Evolutionary conservation across 2,888 invertebrate genomes (phyloP).

Genomic region (Archips xylosteana): DNA sequence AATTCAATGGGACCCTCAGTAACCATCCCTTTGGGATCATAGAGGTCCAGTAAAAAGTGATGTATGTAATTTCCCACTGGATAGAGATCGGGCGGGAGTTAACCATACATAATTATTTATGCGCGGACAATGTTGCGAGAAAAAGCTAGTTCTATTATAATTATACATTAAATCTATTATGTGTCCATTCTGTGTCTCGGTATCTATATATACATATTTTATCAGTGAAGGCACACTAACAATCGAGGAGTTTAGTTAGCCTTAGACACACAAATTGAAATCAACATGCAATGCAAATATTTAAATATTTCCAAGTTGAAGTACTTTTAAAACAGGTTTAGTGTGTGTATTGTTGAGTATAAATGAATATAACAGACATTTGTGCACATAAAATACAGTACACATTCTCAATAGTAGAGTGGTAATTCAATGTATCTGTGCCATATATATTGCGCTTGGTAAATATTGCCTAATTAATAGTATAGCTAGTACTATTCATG

Average conservation of each 20-base stretch:
- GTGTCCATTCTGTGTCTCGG: neutral
- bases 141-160: too few relatives aligned
- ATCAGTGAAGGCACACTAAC: neutral
- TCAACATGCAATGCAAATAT: constrained; percentile 4
- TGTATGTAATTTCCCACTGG: too few relatives aligned
- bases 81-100: too few relatives aligned
- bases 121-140: too few relatives aligned
- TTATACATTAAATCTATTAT: neutral
- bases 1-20: too few relatives aligned
- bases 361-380: neutral
- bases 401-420: neutral
- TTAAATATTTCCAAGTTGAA: constrained; percentile 8
- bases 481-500: too few relatives aligned
- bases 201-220: neutral
- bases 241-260: neutral
- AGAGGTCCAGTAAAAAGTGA: too few relatives aligned
- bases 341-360: neutral
- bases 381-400: neutral
- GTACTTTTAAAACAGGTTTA: constrained; percentile 1
- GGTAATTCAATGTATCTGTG: neutral
- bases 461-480: too few relatives aligned
- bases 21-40: too few relatives aligned
- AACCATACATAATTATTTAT: too few relatives aligned
- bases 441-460: neutral
- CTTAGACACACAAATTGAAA: neutral